Percentiles rank a stretch among this genome's conserved stretches.
These are phyloP conservation scores for Tipula helvola DNA, from an alignment of 2,888 invertebrate genomes.

Conservation along the genomic window DNA sequence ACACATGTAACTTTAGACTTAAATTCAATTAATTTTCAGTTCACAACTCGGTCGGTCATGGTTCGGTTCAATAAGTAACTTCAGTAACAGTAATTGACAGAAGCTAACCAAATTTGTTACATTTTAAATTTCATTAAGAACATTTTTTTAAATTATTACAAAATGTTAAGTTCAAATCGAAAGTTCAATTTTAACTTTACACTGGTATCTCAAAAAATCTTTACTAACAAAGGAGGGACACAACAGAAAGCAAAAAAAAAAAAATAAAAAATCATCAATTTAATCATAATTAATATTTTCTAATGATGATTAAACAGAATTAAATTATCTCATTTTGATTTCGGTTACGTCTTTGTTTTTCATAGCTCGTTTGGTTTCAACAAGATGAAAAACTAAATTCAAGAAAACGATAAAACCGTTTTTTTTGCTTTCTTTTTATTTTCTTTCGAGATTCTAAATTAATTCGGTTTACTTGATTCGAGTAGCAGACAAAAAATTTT, in stretches of 20 bases:
- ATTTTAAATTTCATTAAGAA: too few species aligned
- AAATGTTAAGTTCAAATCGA: too few species aligned
- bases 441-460: not conserved
- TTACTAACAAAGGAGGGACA: too few species aligned
- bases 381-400: not conserved
- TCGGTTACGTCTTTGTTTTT: not conserved
- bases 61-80: too few species aligned
- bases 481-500: not conserved
- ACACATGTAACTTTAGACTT: too few species aligned
- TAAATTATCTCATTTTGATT: not conserved
- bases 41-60: too few species aligned
- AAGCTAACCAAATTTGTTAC: too few species aligned
- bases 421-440: not conserved
- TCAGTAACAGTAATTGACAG: too few species aligned
- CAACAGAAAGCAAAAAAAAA: not conserved
- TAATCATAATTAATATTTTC: not conserved
- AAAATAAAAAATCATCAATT: not conserved
- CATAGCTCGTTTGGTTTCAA: not conserved
- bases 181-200: too few species aligned
- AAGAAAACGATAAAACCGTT: not conserved
- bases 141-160: too few species aligned
- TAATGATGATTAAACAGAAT: not conserved
- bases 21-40: too few species aligned
- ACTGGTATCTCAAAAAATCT: too few species aligned
- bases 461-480: not conserved